Evolutionary conservation across 2,797 vertebrate species (phyloP).

Genomic region (Potorous gilbertii): DNA sequence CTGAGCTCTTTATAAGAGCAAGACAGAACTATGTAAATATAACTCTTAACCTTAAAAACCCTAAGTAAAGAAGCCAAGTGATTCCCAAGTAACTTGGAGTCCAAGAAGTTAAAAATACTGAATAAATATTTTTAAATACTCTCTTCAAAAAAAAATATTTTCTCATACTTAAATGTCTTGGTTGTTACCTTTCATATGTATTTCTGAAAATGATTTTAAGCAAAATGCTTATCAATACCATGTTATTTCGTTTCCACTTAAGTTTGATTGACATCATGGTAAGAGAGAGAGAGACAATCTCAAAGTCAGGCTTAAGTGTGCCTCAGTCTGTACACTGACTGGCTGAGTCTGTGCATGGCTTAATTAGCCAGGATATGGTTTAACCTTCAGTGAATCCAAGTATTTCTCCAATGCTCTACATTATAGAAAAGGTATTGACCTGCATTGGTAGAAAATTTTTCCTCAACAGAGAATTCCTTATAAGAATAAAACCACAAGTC

Average conservation of each 20-base stretch:
- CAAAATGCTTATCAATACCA: no score
- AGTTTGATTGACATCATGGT: no score
- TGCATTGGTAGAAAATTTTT: not conserved
- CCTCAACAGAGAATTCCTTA: not conserved
- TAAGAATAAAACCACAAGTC: not conserved
- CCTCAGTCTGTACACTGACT: not conserved
- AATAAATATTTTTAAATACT: not conserved
- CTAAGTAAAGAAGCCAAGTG: not conserved
- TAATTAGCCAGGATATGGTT: not conserved
- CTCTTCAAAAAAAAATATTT: not conserved
- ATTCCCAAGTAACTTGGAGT: not conserved
- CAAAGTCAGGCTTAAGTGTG: not conserved
- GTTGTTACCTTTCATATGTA: no score
- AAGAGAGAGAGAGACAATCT: no score
- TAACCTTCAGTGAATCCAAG: not conserved
- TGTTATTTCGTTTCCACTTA: no score
- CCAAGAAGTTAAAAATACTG: no score
- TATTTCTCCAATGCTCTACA: not conserved
- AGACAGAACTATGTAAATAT: not conserved
- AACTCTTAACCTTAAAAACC: no score
- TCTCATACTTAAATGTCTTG: no score
- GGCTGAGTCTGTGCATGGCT: rapidly evolving
- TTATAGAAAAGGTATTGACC: not conserved
- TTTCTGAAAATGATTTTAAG: no score
- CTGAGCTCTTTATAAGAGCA: not conserved